Evolutionary conservation across 2,888 invertebrate species (phyloP).

Genomic region (Harpagoxenus sublaevis): DNA sequence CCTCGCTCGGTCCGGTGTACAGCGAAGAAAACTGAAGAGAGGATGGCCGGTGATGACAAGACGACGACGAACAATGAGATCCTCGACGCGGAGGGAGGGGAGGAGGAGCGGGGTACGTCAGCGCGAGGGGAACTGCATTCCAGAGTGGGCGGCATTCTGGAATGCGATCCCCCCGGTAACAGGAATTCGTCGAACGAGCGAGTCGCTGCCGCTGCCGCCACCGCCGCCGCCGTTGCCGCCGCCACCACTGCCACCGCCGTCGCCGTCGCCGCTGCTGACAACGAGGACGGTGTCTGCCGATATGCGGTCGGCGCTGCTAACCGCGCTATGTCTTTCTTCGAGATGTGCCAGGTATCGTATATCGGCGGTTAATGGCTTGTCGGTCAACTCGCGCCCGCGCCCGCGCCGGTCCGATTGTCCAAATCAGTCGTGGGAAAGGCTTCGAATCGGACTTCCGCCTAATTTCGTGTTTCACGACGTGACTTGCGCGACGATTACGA

Average conservation of each 20-base stretch:
- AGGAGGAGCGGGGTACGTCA: slow-evolving; percentile 75
- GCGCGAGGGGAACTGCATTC: slow-evolving; percentile 83
- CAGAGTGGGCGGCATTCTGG: slow-evolving; percentile 86
- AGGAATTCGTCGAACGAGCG: slow-evolving; percentile 81
- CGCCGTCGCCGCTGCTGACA: slow-evolving; percentile 55
- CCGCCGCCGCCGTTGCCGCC: slow-evolving; percentile 68
- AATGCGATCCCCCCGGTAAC: slow-evolving; percentile 84
- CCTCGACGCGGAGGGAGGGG: slow-evolving; percentile 65
- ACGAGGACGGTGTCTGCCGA: slow-evolving; percentile 81
- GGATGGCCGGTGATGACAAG: slow-evolving; percentile 82
- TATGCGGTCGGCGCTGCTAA: slow-evolving; percentile 82
- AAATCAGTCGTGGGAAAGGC: neutral
- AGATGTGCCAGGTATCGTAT: slow-evolving; percentile 83
- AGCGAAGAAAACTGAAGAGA: slow-evolving; percentile 31
- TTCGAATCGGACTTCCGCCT: neutral
- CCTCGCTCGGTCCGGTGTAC: slow-evolving; percentile 48
- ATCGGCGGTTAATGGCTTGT: neutral
- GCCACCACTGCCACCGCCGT: slow-evolving; percentile 73
- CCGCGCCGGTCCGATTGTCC: neutral
- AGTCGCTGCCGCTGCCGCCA: slow-evolving; percentile 60
- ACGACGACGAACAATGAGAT: slow-evolving; percentile 81
- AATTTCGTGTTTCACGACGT: neutral
- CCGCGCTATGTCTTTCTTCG: slow-evolving; percentile 84
- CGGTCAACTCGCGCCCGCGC: neutral
- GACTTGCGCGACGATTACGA: neutral